Evolutionary conservation across 2,113 vertebrate species (phyloP).

Genomic region (Centropristis striata): DNA sequence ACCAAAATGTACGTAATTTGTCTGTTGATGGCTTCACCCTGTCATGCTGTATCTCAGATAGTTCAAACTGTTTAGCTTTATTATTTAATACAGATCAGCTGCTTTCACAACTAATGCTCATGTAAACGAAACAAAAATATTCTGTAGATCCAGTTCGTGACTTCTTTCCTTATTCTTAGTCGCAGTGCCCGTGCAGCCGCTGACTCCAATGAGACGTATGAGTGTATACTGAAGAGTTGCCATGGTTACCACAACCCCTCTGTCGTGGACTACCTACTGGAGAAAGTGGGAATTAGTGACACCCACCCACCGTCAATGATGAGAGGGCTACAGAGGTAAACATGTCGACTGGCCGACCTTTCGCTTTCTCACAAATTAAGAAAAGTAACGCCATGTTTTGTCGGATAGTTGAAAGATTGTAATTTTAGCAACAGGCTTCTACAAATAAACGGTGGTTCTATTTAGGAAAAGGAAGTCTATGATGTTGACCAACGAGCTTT

Average conservation of each 20-base stretch:
- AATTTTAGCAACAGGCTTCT: background rate
- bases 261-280: conserved; percentile 93
- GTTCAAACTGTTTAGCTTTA: background rate
- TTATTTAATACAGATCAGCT: background rate
- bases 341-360: background rate
- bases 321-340: conserved; percentile 96
- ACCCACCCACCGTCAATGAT: conserved; percentile 94
- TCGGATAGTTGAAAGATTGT: background rate
- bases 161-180: conserved; percentile 72
- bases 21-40: background rate
- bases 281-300: conserved; percentile 93
- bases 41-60: background rate
- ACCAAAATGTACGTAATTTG: background rate
- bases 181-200: conserved; percentile 86
- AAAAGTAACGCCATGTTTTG: background rate
- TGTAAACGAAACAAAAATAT: background rate
- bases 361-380: background rate
- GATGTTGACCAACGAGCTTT: background rate
- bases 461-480: background rate
- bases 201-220: conserved; percentile 89
- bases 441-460: background rate
- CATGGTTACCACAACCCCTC: conserved; percentile 95
- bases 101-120: background rate
- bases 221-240: conserved; percentile 89
- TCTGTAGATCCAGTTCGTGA: background rate